phyloP scores from a whole-genome alignment of 2,888 invertebrate species.

The Apamea anceps region DNA sequence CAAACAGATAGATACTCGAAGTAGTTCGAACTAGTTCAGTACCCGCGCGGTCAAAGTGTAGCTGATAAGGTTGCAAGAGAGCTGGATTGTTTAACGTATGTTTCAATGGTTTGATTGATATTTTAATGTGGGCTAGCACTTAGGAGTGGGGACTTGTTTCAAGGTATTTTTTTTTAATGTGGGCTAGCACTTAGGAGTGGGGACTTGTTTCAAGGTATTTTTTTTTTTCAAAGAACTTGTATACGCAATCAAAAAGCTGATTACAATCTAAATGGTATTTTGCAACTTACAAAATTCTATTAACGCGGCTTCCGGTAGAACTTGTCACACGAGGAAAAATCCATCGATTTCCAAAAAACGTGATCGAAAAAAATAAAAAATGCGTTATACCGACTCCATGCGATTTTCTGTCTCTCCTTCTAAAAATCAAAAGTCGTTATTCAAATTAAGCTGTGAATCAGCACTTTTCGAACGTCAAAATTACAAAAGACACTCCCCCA shows the following conservation, averaged over 20 bases:
- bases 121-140: constrained; percentile 13
- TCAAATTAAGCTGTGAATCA: no score
- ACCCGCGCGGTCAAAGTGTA: constrained; percentile 63
- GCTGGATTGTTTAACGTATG: constrained; percentile 44
- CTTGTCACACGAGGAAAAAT: no score
- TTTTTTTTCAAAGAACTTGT: no score
- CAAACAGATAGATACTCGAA: constrained; percentile 43
- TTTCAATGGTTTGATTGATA: constrained; percentile 56
- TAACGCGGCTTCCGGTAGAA: no score
- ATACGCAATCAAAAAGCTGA: background rate
- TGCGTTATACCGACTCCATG: no score
- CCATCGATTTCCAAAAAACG: no score
- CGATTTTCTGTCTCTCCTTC: no score
- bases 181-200: background rate
- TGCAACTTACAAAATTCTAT: background rate
- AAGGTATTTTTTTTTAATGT: background rate
- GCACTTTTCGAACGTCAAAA: no score
- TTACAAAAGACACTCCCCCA: no score
- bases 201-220: background rate
- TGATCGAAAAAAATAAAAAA: no score
- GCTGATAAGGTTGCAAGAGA: constrained; percentile 51
- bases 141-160: background rate
- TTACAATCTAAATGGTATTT: background rate
- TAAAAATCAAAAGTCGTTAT: no score
- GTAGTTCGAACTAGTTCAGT: constrained; percentile 61